Evolutionary conservation across 1,140 invertebrate genomes (phyloP).

Genomic region (Musca vetustissima): DNA sequence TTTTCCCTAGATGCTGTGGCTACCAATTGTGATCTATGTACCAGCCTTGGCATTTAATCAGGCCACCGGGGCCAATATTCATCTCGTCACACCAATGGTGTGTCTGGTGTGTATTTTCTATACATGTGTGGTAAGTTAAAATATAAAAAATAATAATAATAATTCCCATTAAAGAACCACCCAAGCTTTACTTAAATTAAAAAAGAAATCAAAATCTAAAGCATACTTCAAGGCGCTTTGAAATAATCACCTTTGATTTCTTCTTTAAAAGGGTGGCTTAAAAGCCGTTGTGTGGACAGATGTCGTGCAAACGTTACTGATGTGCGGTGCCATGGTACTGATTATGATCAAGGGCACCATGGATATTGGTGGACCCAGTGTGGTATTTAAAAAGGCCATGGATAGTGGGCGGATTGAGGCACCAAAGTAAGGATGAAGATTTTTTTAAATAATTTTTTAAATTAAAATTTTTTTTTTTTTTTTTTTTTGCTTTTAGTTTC

Average conservation of each 20-base stretch:
- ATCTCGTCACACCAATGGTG: conserved; percentile 79
- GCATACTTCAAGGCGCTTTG: too few relatives aligned
- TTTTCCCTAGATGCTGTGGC: conserved; percentile 62
- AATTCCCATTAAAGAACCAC: too few relatives aligned
- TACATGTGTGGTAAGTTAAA: conserved; percentile 76
- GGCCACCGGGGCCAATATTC: conserved; percentile 84
- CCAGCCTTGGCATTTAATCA: conserved; percentile 71
- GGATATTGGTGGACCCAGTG: conserved; percentile 73
- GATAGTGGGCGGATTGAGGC: conserved; percentile 74
- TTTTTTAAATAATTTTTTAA: neutral
- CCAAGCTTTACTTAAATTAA: neutral
- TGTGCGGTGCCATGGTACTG: conserved; percentile 80
- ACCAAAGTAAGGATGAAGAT: conserved; percentile 66
- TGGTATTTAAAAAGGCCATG: conserved; percentile 70
- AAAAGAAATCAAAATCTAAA: too few relatives aligned
- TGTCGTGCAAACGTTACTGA: conserved; percentile 82
- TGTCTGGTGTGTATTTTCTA: conserved; percentile 91
- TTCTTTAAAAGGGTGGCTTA: conserved; percentile 74
- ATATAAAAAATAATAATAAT: neutral
- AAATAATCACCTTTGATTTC: neutral
- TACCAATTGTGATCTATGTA: conserved; percentile 70
- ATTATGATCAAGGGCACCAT: conserved; percentile 78
- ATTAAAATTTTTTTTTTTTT: neutral
- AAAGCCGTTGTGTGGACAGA: conserved; percentile 95
- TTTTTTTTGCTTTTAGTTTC: conserved; percentile 58